A percentile compares a stretch with the other conserved stretches of the same genome.
phyloP scores from a whole-genome alignment of 2,113 vertebrate genomes.

The Ophiodon elongatus region DNA sequence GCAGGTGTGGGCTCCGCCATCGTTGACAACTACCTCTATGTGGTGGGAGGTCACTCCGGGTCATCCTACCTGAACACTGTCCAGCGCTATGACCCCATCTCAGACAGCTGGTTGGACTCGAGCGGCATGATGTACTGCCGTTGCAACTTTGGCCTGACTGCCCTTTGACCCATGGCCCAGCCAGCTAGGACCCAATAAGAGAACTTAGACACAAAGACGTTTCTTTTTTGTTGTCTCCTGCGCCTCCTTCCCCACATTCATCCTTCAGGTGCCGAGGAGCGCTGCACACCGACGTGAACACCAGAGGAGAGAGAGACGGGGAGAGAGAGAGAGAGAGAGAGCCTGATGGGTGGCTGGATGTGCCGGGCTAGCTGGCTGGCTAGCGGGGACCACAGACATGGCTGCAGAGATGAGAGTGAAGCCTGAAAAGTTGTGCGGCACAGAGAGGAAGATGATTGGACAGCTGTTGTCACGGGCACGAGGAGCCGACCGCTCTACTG shows the following conservation, averaged over 20 bases:
- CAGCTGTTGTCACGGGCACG: slow-evolving; percentile 23
- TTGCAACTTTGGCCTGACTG: slow-evolving; percentile 97
- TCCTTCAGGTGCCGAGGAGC: slow-evolving; percentile 65
- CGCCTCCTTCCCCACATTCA: slow-evolving; percentile 56
- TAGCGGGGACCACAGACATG: slow-evolving; percentile 55
- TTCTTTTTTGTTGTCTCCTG: slow-evolving; percentile 65
- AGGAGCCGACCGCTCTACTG: slow-evolving; percentile 58
- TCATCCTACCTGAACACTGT: slow-evolving; percentile 98
- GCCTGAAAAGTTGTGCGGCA: not conserved
- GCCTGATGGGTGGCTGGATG: slow-evolving; percentile 55
- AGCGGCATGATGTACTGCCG: slow-evolving; percentile 97
- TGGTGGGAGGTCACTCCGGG: slow-evolving; percentile 97
- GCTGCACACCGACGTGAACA: slow-evolving; percentile 49
- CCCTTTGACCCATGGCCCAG: slow-evolving; percentile 89
- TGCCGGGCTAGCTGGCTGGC: slow-evolving; percentile 53
- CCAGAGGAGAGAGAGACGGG: slow-evolving; percentile 36
- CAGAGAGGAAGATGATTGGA: slow-evolving; percentile 10
- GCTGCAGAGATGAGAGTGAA: slow-evolving; percentile 42
- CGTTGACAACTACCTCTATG: slow-evolving; percentile 96
- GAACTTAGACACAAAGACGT: slow-evolving; percentile 64
- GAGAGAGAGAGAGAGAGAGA: not conserved
- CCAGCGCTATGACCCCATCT: slow-evolving; percentile 95
- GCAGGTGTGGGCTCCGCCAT: slow-evolving; percentile 96
- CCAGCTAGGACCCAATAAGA: slow-evolving; percentile 64
- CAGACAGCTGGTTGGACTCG: slow-evolving; percentile 95